Evolutionary conservation across 2,113 vertebrate genomes (phyloP), one percentile per base, ranked within the genome.

Genomic region (Andinoacara biseriatus): DNA sequence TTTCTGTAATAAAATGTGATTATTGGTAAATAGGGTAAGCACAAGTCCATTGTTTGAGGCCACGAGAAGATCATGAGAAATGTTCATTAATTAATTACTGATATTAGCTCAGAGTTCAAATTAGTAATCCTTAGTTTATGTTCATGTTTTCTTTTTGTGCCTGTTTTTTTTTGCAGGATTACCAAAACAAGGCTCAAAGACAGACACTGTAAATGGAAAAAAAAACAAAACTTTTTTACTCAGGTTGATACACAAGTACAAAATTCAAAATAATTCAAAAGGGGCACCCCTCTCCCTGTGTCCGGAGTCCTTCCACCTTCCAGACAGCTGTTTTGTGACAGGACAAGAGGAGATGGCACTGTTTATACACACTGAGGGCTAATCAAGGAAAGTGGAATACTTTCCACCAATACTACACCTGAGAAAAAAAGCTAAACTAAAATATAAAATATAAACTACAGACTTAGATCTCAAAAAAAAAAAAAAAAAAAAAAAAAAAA

Each of bases 91-190:
- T 46, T 15, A 1, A 46, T 46, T 46, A 46, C 13, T 46, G 43
- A 14, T 2, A 2, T 14, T 46, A 15, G 43, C 43, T 15, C 43
- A 46, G 38, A 40, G 10, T 3, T 46, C 43, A 46, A 2, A 46
- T 46, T 46, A 46, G 43, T 46, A 15, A 46, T 40, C 38, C 38
- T 40, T 40, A 11, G 38, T 40, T 40, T 10, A 40, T 38, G 10
- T 38, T 38, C 38, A 38, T 9, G 9, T 38, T 38, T 67, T 9
- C 22, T 0, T 67, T 67, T 4, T 67, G 3, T 46, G 38, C 2
- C 24, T 67, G 22, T 26, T 67, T 14, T 46, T 14, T 9, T 67
- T 0, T 46, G 0, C 63, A 2, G 63, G 38, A 67, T 40, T 35
- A 61, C 49, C 18, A 6, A 52, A 52, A 52, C 40, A 20, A n/a